Base-by-base conservation (phyloP, 2,113 vertebrate genomes). In the Leuciscus idus region DNA sequence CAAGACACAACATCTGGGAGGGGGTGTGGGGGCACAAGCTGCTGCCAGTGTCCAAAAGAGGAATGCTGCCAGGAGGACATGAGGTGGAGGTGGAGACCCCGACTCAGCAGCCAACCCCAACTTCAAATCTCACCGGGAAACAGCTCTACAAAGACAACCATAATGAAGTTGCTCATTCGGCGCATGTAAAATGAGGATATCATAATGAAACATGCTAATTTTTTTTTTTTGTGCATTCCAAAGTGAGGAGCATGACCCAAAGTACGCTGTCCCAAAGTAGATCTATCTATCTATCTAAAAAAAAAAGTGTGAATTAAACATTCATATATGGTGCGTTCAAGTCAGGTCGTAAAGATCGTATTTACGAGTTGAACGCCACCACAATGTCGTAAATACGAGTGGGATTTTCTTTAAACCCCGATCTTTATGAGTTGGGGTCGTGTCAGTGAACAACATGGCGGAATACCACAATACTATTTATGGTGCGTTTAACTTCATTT, bases 1-100 rank as follows among this genome's bases (percentile, higher is more conserved):
- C 90, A 90, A 92, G 90, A 93, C 66, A 26, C 74, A 48, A 88
- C 93, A 93, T 94, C 92, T 94, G 93, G 88, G 23, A 62, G 50
- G 33, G 19, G 82, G 57, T 23, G 19, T 46, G 66, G 6, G 6
- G 12, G 62, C 50, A 76, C 85, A 90, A 91, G 89, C 88, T 91
- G 92, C 81, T 87, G 33, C 46, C 55, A 86, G 88, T 86, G 87
- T 84, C 88, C 81, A 26, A 89, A 36, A 68, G 72, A 90, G 90
- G 89, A 91, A 28, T 4, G 43, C 23, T 85, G 91, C 93, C 93
- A 88, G 84, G 36, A 73, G 81, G 81, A 70, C 86, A 86, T 77
- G 85, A 84, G 82, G 86, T 86, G 57, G 59, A 86, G 84, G 87
- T 87, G 88, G 84, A 89, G 89, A 19, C 86, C 86, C 78, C 1